Base-by-base conservation (phyloP, 2,888 invertebrate species). In the Geotrupes spiniger region DNA sequence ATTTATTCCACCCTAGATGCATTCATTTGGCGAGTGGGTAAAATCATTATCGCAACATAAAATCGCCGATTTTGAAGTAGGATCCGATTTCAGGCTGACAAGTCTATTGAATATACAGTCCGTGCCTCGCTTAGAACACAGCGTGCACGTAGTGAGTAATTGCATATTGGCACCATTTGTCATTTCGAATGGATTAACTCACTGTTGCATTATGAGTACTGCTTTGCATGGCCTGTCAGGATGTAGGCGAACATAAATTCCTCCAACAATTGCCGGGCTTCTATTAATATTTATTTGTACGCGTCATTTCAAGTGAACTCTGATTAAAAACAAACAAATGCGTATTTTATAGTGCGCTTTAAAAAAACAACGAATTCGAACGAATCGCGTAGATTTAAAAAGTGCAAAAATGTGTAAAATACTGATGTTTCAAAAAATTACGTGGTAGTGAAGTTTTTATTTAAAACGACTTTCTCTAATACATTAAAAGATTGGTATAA, bases 131-230 rank as follows among this genome's bases (percentile, higher is more conserved):
- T 45, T 50, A 44, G 53, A 40, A 51, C 52, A 54, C 60, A 56
- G 53, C 53, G 58, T 60, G 61, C 60, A 62, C 63, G 27, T 63
- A 64, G 63, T 65, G 64, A 66, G 61, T 66, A 64, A 66, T 66
- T 62, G 66, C 63, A 63, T 64, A 64, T 65, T 63, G 64, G 61
- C 55, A 57, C 62, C 63, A 62, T 66, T 65, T 63, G 62, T 66
- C 64, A 65, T 64, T 55, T 58, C 59, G 55, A 58, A 56, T 53
- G 62, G 64, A 66, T 66, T 66, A 66, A 64, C 60, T 62, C 57
- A 57, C 58, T 56, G 44, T 40, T 39, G 43, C 44, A 45, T 49
- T 49, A 49, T 49, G 49, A 47, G 47, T 42, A n/a, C 42, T 42
- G 42, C 41, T 48, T 37, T 42, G 47, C 42, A 42, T 48, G 29